Base-by-base conservation (phyloP, 2,113 vertebrate genomes). In the Numenius arquata region DNA sequence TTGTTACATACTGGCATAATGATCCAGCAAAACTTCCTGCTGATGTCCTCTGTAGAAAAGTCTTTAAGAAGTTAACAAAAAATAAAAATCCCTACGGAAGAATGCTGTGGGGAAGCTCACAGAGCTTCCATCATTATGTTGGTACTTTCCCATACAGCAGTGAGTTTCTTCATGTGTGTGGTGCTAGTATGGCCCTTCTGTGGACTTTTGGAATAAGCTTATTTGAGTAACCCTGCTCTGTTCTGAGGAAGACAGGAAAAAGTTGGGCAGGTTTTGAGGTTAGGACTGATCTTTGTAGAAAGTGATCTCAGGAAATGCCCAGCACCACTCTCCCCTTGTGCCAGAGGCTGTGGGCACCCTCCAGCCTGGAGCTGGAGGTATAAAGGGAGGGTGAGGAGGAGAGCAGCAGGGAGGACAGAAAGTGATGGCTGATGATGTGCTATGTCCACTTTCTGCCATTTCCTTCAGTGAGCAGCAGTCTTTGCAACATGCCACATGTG, bases 401-500 rank as follows among this genome's bases (percentile, higher is more conserved):
- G 10, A 76, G 47, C 55, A 89, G 34, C 41, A 38, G 18, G 18
- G 45, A 27, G 9, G 38, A 56, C 0, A 1, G 73, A 74, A 89
- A 41, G 16, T 3, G 4, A 52, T 34, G 40, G 36, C 16, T 53
- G 62, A 30, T 56, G 48, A 22, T 0, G 1, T 45, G 9, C 48
- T 56, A 30, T 1, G 3, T 43, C 65, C 36, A 9, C 30, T 66
- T 81, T 58, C 55, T 91, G 59, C 55, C 45, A 15, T 34, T 11
- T 91, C 55, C 27, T 70, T 20, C 2, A 9, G 56, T 2, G 7
- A 85, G 45, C 45, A 59, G 72, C 43, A 70, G 34, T 34, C 40
- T 78, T 70, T 63, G 52, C 27, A 43, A 36, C 3, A 3, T 6
- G 2, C 11, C 58, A 61, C 1, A 0, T 32, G 9, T 16, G 15